phyloP scores from a whole-genome alignment of 1,140 invertebrate species.

The Eriosoma lanigerum region DNA sequence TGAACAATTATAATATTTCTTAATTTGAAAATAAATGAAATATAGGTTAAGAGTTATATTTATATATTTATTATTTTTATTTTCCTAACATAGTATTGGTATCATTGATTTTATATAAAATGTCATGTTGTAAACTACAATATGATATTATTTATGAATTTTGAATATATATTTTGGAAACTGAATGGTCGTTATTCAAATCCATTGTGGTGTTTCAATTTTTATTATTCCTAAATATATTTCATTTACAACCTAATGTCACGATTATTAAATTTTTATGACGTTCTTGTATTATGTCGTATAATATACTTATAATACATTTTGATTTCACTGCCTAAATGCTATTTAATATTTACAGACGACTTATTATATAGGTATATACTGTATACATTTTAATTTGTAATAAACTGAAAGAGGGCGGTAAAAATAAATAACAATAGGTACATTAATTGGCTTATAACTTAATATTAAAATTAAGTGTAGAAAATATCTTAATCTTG shows the following conservation, averaged over 20 bases:
- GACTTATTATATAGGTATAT: neutral
- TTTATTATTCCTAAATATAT: constrained; percentile 10
- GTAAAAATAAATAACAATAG: constrained; percentile 10
- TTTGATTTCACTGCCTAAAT: constrained; percentile 18
- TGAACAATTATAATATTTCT: no score
- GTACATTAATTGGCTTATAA: neutral
- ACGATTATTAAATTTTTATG: constrained; percentile 6
- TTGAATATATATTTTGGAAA: neutral
- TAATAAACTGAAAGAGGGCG: constrained; percentile 9
- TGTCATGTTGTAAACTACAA: neutral
- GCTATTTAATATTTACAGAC: constrained; percentile 1
- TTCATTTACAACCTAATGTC: neutral
- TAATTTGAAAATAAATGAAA: no score
- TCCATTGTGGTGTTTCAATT: neutral
- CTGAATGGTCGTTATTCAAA: neutral
- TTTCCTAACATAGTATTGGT: no score
- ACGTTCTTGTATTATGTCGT: neutral
- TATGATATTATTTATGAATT: neutral
- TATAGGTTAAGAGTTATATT: no score
- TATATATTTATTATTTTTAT: no score
- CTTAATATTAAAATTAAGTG: no score
- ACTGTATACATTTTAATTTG: constrained; percentile 4
- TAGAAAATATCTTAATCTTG: neutral
- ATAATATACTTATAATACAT: neutral
- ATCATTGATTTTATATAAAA: neutral